Base-by-base conservation (phyloP, 1,140 invertebrate genomes). In the Drosophila subpulchrella region DNA sequence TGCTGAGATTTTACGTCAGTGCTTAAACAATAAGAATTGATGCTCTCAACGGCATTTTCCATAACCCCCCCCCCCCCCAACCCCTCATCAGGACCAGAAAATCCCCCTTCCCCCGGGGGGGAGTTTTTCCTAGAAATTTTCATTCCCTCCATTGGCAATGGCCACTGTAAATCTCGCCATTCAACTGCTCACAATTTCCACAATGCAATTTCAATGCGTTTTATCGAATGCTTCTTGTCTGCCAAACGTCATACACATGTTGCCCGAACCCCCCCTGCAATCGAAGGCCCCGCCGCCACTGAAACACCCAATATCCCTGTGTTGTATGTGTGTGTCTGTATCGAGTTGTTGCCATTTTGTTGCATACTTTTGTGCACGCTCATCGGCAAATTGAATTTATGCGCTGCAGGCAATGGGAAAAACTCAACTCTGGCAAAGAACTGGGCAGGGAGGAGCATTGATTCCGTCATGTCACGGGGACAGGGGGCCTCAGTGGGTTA, bases 311-410 rank as follows among this genome's bases (percentile, higher is more conserved):
- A n/a, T 27, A 20, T 53, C 38, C 47, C 12, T 39, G 36, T 12
- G 24, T n/a, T 6, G 3, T 20, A 12, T 46, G 55, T 59, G 24
- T 17, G 46, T 46, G 39, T 53, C 57, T 56, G 67, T 76, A 41
- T 54, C 58, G 60, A 67, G 51, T 58, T 79, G 80, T 72, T 61
- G 67, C 74, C 63, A 80, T 88, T 89, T 77, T 88, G 83, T 88
- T 79, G 83, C 84, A 89, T 80, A 88, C 75, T 89, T 83, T 77
- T 83, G 72, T 80, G 83, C 84, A 83, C 66, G 75, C 79, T 82
- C 58, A 63, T 82, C 71, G 80, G 80, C 67, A 88, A 88, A 88
- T 88, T 88, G 84, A 88, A 89, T 88, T 83, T 88, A 89, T 88
- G 76, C 75, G 71, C 76, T 86, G 82, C 78, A 81, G 68, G 65